Evolutionary conservation across 2,888 invertebrate species (phyloP).

Genomic region (Campaea margaritaria): DNA sequence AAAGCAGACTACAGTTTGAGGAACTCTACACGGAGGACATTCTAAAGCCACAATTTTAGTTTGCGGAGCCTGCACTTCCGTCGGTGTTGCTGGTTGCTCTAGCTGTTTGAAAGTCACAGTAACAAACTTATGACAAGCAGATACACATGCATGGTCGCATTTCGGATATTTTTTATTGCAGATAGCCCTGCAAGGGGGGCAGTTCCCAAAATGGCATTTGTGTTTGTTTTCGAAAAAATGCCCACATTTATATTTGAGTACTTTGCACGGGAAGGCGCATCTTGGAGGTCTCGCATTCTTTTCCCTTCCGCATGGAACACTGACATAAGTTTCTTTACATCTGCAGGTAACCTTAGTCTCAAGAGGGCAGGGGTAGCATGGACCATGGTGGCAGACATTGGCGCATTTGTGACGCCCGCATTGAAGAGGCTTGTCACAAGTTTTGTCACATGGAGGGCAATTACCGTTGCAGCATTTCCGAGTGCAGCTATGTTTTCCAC

Average conservation of each 20-base stretch:
- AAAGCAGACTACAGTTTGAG: conserved; percentile 89
- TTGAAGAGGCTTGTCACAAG: conserved; percentile 92
- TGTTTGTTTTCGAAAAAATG: conserved; percentile 90
- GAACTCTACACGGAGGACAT: conserved; percentile 90
- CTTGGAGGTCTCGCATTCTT: conserved; percentile 91
- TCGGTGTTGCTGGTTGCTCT: conserved; percentile 87
- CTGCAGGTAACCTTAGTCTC: conserved; percentile 90
- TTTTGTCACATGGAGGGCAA: conserved; percentile 93
- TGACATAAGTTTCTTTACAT: conserved; percentile 91
- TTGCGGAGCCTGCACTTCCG: conserved; percentile 85
- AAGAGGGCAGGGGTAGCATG: conserved; percentile 93
- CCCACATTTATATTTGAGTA: conserved; percentile 94
- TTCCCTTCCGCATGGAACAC: conserved; percentile 95
- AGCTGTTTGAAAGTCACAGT: conserved; percentile 86
- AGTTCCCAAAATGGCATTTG: conserved; percentile 92
- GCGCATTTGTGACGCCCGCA: conserved; percentile 95
- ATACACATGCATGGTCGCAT: conserved; percentile 89
- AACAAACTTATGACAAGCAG: conserved; percentile 91
- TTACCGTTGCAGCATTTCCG: conserved; percentile 95
- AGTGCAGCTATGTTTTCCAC: conserved; percentile 95
- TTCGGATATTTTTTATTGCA: conserved; percentile 86
- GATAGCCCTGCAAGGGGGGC: conserved; percentile 92
- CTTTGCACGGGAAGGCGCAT: conserved; percentile 90
- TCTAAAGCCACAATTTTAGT: conserved; percentile 84
- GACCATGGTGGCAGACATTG: conserved; percentile 92